Base-by-base conservation (phyloP, 2,797 vertebrate genomes). In the Chelon auratus region DNA sequence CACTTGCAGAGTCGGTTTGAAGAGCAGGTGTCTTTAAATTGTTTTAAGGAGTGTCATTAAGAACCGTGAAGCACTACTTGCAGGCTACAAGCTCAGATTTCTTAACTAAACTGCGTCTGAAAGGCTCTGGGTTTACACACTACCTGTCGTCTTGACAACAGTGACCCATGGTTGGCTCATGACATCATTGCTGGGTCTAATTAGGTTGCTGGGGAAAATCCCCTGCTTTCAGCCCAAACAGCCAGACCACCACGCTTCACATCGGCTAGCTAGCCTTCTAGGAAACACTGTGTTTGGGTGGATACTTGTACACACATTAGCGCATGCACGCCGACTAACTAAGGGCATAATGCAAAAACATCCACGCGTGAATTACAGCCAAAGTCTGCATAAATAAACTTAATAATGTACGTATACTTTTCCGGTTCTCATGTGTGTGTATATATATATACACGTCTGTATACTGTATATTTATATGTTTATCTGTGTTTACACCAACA, bases 151-250 rank as follows among this genome's bases (percentile, higher is more conserved):
- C 89, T 65, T 91, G 84, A 90, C 90, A 85, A 92, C 88, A 83
- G 83, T 87, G 83, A 92, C 89, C 91, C 68, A 64, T 33, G 72
- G 70, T 70, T 82, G 81, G 80, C 75, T 83, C 68, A 67, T 91
- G 87, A 93, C 89, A 92, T 93, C 91, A 93, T 78, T 40, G 24
- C 84, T 89, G 87, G 72, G 47, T 86, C 86, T 85, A 89, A 92
- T 92, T 88, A 90, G 53, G 59, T 59, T 87, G 80, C 84, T 64
- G 70, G 78, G 84, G 87, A 90, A 93, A 91, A 86, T 81, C 81
- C 87, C 87, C 78, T 11, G 9, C 80, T 72, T 74, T 62, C 73
- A 84, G 77, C 65, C 86, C 89, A 85, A 87, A 88, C 80, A 88
- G 55, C 72, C 80, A 78, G 86, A 83, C 71, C 80, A 81, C 75